A percentile compares a stretch with the other conserved stretches of the same genome.
Conservation (phyloP, 2,797 vertebrate species). For the Pipistrellus nathusii region DNA sequence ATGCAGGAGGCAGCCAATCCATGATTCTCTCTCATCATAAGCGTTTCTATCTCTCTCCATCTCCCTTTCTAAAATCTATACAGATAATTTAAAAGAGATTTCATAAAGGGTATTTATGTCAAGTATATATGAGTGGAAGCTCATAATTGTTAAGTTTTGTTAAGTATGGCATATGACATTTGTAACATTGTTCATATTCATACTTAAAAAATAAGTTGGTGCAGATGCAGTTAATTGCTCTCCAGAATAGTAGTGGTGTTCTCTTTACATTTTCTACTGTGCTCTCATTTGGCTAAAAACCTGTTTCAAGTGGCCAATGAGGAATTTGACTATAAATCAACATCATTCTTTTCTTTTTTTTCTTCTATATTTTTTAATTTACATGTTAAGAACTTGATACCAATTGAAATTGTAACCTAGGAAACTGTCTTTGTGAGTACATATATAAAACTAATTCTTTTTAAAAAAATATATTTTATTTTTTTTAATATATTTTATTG, state of each 20-base stretch:
- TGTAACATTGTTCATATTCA: background rate
- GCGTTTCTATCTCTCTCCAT: background rate
- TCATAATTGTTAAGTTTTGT: background rate
- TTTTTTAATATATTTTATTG: no score
- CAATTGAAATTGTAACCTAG: conserved; percentile 47
- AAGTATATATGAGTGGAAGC: background rate
- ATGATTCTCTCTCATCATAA: background rate
- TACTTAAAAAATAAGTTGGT: background rate
- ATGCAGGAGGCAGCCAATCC: background rate
- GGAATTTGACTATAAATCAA: background rate
- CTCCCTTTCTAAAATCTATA: background rate
- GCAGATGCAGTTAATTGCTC: conserved; percentile 14
- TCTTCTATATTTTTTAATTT: background rate
- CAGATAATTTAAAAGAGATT: background rate
- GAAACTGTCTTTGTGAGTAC: conserved; percentile 30
- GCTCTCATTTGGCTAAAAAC: background rate
- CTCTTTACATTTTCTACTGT: background rate
- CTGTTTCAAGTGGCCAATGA: background rate
- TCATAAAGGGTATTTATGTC: background rate
- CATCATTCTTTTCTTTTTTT: background rate
- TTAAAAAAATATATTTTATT: no score
- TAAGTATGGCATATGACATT: background rate
- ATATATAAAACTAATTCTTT: background rate
- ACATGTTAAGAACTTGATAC: conserved; percentile 3
- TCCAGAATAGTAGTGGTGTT: background rate